A percentile compares a stretch with the other conserved stretches of the same genome.
Conservation (phyloP, 2,888 invertebrate species). For the Metacarcinus magister region DNA sequence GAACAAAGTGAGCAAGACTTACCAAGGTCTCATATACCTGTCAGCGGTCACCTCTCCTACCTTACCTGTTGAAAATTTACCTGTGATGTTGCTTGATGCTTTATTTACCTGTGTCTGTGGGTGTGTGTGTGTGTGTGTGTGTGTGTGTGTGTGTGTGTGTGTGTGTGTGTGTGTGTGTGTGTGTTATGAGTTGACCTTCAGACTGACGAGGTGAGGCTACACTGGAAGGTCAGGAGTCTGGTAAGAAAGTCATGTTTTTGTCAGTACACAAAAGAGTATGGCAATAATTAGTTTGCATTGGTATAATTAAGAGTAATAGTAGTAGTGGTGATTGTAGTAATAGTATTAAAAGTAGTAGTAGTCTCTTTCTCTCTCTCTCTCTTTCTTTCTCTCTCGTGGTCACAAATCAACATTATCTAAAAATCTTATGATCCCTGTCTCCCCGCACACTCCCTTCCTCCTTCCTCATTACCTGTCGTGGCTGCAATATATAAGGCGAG, state of each 20-base stretch:
- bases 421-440: too few species aligned
- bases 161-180: not conserved
- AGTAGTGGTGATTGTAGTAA: too few species aligned
- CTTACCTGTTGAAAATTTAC: not conserved
- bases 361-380: too few species aligned
- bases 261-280: not conserved
- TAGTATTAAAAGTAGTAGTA: too few species aligned
- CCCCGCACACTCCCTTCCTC: too few species aligned
- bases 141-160: constrained; percentile 18
- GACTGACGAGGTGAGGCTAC: not conserved
- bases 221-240: not conserved
- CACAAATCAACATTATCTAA: too few species aligned
- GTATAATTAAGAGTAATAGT: too few species aligned
- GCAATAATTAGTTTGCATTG: not conserved
- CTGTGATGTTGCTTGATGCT: not conserved
- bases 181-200: too few species aligned
- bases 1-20: not conserved
- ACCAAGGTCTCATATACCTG: not conserved
- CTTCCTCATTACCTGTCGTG: too few species aligned
- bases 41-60: not conserved
- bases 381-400: too few species aligned
- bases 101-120: not conserved
- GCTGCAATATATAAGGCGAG: too few species aligned
- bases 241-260: not conserved
- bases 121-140: too few species aligned